Conservation (phyloP, 2,113 vertebrate genomes). For the Trematocara marginatum region DNA sequence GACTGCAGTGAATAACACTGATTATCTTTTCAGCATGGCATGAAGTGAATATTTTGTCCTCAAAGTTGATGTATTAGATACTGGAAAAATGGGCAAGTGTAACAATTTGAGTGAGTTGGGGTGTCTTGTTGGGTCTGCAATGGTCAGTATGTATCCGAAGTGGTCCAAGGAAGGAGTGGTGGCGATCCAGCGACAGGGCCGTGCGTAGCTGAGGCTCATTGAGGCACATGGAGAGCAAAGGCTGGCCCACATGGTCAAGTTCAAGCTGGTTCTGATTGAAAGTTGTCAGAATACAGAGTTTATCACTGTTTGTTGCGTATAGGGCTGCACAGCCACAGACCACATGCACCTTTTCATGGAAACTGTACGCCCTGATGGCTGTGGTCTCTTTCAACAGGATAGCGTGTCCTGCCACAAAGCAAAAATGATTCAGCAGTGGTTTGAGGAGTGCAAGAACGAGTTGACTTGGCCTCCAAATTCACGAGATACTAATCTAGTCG, state of each 20-base stretch:
- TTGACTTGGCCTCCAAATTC: not conserved
- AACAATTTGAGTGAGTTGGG: not conserved
- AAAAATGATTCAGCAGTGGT: not conserved
- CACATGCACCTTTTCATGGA: not conserved
- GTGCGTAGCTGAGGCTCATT: not conserved
- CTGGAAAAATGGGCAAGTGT: not conserved
- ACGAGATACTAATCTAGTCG: not conserved
- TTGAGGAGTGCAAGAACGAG: not conserved
- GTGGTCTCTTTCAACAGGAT: not conserved
- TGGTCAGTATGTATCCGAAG: rapidly evolving
- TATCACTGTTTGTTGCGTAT: not conserved
- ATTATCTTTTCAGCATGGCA: not conserved
- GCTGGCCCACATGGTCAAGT: not conserved
- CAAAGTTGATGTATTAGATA: not conserved
- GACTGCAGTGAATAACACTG: not conserved
- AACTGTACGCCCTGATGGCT: not conserved
- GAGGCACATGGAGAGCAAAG: not conserved
- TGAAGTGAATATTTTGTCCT: not conserved
- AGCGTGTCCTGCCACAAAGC: not conserved
- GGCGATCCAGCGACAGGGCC: rapidly evolving
- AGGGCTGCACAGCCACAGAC: not conserved
- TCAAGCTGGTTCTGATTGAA: not conserved
- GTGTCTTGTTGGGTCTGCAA: not conserved
- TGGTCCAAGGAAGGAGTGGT: not conserved
- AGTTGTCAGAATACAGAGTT: not conserved